Evolutionary conservation across 2,888 invertebrate species (phyloP).

Genomic region (Drosophila leonis): DNA sequence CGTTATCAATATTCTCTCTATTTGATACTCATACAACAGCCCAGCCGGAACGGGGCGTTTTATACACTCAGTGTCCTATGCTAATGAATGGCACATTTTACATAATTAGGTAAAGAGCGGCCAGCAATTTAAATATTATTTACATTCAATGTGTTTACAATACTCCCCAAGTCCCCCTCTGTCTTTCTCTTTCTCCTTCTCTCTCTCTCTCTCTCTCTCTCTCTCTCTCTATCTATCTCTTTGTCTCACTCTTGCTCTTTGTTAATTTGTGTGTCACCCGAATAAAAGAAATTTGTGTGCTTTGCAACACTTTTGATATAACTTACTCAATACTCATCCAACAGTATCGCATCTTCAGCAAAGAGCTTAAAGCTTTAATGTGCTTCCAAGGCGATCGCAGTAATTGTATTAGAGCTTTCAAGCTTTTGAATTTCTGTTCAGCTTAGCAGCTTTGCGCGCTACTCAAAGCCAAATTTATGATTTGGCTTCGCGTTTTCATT

Average conservation of each 20-base stretch:
- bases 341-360: constrained; percentile 19
- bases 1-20: constrained; percentile 56
- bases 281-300: constrained; percentile 33
- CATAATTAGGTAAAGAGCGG: constrained; percentile 85
- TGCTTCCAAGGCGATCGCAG: constrained; percentile 48
- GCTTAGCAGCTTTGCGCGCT: constrained; percentile 53
- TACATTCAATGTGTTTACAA: constrained; percentile 46
- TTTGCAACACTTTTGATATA: constrained; percentile 43
- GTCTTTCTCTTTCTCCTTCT: constrained; percentile 40
- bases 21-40: constrained; percentile 73
- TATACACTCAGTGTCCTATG: constrained; percentile 85
- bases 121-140: constrained; percentile 40
- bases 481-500: constrained; percentile 30
- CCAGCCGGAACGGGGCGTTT: constrained; percentile 85
- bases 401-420: constrained; percentile 34
- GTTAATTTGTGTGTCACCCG: constrained; percentile 23
- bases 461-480: constrained; percentile 32
- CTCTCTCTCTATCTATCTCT: no score
- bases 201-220: constrained; percentile 15
- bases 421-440: constrained; percentile 48
- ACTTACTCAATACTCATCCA: constrained; percentile 21
- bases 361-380: constrained; percentile 46
- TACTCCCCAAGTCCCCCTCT: constrained; percentile 17
- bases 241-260: constrained; percentile 11
- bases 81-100: constrained; percentile 86